Evolutionary conservation across 2,888 invertebrate genomes (phyloP).

Genomic region (Torymus texanus): DNA sequence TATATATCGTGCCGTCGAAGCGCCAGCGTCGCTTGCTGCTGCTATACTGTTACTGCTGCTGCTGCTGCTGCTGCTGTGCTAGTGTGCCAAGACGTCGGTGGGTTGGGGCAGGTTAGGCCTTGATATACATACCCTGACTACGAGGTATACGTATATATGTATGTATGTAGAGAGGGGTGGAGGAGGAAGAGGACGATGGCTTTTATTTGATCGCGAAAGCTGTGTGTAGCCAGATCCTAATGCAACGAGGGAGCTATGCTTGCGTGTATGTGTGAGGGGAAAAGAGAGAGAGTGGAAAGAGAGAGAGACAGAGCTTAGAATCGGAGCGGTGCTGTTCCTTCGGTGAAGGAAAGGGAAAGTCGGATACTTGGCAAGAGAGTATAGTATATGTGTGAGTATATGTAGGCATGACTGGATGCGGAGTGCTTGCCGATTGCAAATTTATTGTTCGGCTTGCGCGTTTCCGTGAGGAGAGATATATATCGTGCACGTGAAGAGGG

Average conservation of each 20-base stretch:
- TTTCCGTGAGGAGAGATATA: too few relatives aligned
- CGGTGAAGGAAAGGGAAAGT: not conserved
- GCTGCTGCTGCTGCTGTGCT: slow-evolving; percentile 58
- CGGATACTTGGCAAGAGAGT: not conserved
- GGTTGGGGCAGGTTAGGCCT: slow-evolving; percentile 72
- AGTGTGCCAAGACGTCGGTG: slow-evolving; percentile 52
- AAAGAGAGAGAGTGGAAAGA: too few relatives aligned
- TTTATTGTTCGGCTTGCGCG: too few relatives aligned
- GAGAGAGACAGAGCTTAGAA: not conserved
- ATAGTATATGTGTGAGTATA: not conserved
- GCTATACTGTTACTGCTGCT: slow-evolving; percentile 51
- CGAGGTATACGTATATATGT: too few relatives aligned
- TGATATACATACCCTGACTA: too few relatives aligned
- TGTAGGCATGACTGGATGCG: not conserved
- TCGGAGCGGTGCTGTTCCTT: not conserved
- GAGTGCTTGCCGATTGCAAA: too few relatives aligned
- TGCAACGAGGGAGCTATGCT: too few relatives aligned
- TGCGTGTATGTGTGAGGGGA: too few relatives aligned
- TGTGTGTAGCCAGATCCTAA: too few relatives aligned
- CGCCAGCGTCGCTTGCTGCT: not conserved
- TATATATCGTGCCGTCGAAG: slow-evolving; percentile 54
- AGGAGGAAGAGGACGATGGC: not conserved
- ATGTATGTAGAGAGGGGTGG: not conserved
- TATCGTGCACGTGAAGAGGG: too few relatives aligned
- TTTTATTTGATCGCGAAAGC: not conserved